Evolutionary conservation across 2,888 invertebrate species (phyloP).

Genomic region (Sarcophaga carnaria): DNA sequence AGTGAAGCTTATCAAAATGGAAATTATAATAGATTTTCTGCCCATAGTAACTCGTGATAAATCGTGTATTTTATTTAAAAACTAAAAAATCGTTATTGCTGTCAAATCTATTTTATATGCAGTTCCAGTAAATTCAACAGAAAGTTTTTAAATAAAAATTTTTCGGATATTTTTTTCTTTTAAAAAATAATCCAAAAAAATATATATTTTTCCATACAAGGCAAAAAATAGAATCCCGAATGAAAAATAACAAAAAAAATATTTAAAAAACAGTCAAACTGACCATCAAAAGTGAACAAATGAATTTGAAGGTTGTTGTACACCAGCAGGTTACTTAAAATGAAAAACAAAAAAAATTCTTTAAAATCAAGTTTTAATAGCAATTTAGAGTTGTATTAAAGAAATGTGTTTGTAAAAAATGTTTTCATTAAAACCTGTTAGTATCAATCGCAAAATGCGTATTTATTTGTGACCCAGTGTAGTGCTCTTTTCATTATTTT

Average conservation of each 20-base stretch:
- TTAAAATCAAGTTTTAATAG: no score
- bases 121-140: conserved; percentile 22
- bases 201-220: no score
- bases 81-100: conserved; percentile 7
- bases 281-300: not conserved
- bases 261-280: not conserved
- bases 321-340: no score
- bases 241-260: not conserved
- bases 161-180: not conserved
- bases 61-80: conserved; percentile 14
- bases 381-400: no score
- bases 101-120: conserved; percentile 19
- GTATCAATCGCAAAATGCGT: not conserved
- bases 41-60: no score
- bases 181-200: not conserved
- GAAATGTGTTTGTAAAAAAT: no score
- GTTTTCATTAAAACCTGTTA: not conserved
- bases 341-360: no score
- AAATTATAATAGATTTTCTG: no score
- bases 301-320: not conserved
- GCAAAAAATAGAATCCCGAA: no score
- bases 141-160: conserved; percentile 7
- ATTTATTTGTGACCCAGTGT: not conserved
- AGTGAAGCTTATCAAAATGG: no score
- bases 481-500: not conserved